Evolutionary conservation across 2,888 invertebrate genomes (phyloP), one percentile per base, ranked within the genome.

Genomic region (Imbricaverruca yamaguchii): DNA sequence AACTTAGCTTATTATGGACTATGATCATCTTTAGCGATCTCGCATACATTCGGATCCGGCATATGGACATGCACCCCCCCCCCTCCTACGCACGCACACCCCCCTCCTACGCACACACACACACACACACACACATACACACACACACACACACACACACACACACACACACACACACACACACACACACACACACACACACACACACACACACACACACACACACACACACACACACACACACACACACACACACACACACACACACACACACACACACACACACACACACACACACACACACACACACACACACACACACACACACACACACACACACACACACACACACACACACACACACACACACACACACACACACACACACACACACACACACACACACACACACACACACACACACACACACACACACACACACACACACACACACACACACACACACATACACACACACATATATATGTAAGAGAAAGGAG

Each of bases 381-480:
- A 79, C n/a, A 39, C 4, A 39, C 4, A 39, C 4, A 39, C 4
- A 39, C 4, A 39, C 4, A 39, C 4, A 39, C 4, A 39, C 4
- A 39, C 4, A 39, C 4, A 39, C 4, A 39, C 4, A 39, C 4
- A 39, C 4, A 39, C 4, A 39, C 4, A 39, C 4, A 39, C 4
- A 39, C 4, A 39, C 4, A 39, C 4, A 39, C 4, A 39, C 4
- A 39, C 4, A 39, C 4, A 39, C 4, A 39, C 4, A 39, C 4
- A 39, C 4, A 39, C 4, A 39, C 4, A 39, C 4, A 39, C 4
- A 39, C 4, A 39, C 4, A 39, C 4, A 39, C 4, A 39, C 4
- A 25, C 78, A 79, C 12, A 82, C 80, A 63, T 82, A 53, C 13
- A 82, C 59, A 15, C 79, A 80, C 79, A 80, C 79, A 80, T 80